Percentiles rank a stretch among this genome's conserved stretches.
Conservation (phyloP, 2,113 vertebrate genomes). For the Misgurnus anguillicaudatus region DNA sequence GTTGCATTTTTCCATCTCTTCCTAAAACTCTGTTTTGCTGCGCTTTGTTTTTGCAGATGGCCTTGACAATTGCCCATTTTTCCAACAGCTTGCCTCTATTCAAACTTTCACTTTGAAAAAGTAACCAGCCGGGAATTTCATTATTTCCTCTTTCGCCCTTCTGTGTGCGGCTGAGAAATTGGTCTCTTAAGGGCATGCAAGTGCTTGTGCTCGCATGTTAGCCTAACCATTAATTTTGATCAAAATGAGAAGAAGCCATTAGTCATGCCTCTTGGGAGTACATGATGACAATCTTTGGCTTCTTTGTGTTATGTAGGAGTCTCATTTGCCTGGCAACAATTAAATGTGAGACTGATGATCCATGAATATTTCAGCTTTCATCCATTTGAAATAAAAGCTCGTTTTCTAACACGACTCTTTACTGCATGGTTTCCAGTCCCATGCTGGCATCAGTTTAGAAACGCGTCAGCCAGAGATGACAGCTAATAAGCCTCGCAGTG, state of each 20-base stretch:
- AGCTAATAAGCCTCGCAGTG: conserved; percentile 58
- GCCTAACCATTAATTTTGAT: conserved; percentile 48
- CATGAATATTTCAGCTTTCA: conserved; percentile 49
- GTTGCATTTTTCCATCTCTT: not conserved
- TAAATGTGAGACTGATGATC: conserved; percentile 57
- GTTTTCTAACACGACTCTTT: conserved; percentile 21
- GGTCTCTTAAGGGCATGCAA: conserved; percentile 22
- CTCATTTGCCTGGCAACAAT: conserved; percentile 68
- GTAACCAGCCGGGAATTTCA: not conserved
- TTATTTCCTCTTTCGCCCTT: not conserved
- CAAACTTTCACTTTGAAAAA: not conserved
- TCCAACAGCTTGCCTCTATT: not conserved
- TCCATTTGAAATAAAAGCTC: conserved; percentile 51
- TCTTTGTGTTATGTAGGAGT: conserved; percentile 59
- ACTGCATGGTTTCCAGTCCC: conserved; percentile 28
- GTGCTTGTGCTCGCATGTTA: conserved; percentile 28
- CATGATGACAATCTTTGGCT: conserved; percentile 49
- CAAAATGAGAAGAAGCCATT: conserved; percentile 40
- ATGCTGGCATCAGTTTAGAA: conserved; percentile 51
- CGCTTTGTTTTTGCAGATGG: conserved; percentile 13
- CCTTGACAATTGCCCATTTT: conserved; percentile 21
- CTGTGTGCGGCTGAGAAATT: conserved; percentile 14
- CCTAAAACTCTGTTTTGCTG: not conserved
- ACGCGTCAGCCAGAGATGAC: conserved; percentile 58
- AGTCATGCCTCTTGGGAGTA: conserved; percentile 50